A percentile compares a stretch with the other conserved stretches of the same genome.
phyloP scores from a whole-genome alignment of 2,888 invertebrate genomes.

The Sphaerophoria taeniata region DNA sequence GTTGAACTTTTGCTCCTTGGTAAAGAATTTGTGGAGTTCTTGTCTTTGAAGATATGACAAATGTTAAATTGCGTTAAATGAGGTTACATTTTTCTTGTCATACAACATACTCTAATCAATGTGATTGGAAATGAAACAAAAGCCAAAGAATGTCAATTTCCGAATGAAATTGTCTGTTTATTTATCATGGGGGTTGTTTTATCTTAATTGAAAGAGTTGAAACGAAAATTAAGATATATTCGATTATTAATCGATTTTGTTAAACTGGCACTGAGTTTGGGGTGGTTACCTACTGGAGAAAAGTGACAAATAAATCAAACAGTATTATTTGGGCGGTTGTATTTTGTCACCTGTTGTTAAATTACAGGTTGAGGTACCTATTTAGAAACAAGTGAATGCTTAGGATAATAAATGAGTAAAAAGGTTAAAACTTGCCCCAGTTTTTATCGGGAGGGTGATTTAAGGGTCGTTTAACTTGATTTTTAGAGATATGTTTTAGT shows the following conservation, averaged over 20 bases:
- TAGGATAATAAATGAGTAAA: too few relatives aligned
- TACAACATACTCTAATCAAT: conserved; percentile 14
- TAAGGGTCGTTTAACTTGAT: too few relatives aligned
- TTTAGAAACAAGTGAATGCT: too few relatives aligned
- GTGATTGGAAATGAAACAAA: conserved; percentile 22
- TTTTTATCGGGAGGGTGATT: too few relatives aligned
- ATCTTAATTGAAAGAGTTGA: conserved; percentile 22
- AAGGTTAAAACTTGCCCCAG: too few relatives aligned
- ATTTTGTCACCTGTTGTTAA: background rate
- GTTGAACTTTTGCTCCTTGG: background rate
- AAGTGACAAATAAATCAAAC: too few relatives aligned
- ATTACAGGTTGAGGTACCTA: background rate
- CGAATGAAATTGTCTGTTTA: conserved; percentile 24
- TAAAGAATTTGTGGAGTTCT: background rate
- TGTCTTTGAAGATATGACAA: conserved; percentile 15
- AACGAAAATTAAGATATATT: conserved; percentile 4
- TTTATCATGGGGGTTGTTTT: background rate
- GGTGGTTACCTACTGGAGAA: background rate
- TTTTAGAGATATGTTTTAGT: too few relatives aligned
- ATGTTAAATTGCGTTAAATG: conserved; percentile 18
- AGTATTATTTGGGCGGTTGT: background rate
- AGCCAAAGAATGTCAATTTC: background rate
- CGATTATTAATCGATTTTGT: background rate
- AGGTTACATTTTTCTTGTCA: background rate
- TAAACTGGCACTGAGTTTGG: background rate